Base-by-base conservation (phyloP, 1,140 invertebrate genomes). In the Carcinoscorpius rotundicauda region DNA sequence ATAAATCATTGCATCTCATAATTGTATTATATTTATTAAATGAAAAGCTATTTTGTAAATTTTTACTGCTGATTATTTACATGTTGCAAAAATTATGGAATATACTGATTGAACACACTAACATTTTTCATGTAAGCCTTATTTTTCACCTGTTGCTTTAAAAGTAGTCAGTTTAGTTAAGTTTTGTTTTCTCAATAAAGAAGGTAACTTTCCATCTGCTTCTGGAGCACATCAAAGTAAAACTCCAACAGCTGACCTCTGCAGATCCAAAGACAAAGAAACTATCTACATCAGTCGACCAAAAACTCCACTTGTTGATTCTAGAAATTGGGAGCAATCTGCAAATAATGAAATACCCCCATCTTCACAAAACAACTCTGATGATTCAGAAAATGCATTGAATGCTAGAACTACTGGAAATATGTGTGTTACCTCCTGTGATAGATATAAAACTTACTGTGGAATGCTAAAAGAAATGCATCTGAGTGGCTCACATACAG, bases 171-270 rank as follows among this genome's bases (percentile, higher is more conserved):
- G 29, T 29, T 29, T 29, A 29, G 29, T 29, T 29, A 29, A 29
- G 29, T 29, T 29, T 29, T 29, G 29, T 29, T 29, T 29, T 29
- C 29, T 29, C 29, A 29, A 29, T 29, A 29, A 29, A 29, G 29
- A 29, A 29, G 29, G 29, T 55, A 0, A 8, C 53, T n/a, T 55
- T 8, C 53, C 53, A 8, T n/a, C 53, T 55, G 6, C n/a, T 8
- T n/a, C 6, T 8, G 53, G 53, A 55, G 53, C 53, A 8, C 74
- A 73, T 71, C 81, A 90, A 71, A 93, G 89, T 75, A 94, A 93
- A 81, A 94, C 90, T 6, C 91, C 91, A 1, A 93, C 90, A 0
- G 90, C 89, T 3, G 90, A 93, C 75, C 80, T 89, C 64, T 89
- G 88, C 70, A 87, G 87, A 71, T 87, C 86, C 3, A 53, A 65